Base-by-base conservation (phyloP, 2,888 invertebrate species). In the Ditula angustiorana region DNA sequence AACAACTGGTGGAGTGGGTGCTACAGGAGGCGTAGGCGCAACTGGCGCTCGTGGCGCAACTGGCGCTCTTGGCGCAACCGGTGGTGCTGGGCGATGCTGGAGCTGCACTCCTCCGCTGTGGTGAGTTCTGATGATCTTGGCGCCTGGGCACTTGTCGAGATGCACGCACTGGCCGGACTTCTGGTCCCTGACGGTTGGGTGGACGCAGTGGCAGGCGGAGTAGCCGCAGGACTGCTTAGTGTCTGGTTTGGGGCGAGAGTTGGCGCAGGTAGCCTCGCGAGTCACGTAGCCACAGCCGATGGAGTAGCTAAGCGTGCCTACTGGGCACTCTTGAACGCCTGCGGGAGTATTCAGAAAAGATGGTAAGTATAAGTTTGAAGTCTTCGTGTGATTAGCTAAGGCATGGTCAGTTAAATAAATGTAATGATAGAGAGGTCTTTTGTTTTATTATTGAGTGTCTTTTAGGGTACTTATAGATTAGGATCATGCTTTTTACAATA, bases 171-270 rank as follows among this genome's bases (percentile, higher is more conserved):
- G 61, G 5, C 62, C 59, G 7, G 61, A 57, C 3, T 35, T 30
- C 41, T 58, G 28, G 26, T 69, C 50, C 2, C 69, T 62, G 5
- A 69, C 69, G 4, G 69, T 69, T 1, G 69, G 69, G n/a, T 21
- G 19, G 55, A 46, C 52, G 28, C 69, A 69, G 47, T 69, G 58
- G 60, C 69, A 69, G 16, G 66, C 69, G 1, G 66, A 60, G 35
- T 57, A 69, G 26, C 55, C 66, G 33, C 69, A 68, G 19, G 53
- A 55, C n/a, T 37, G 10, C 2, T 59, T 28, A 2, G 26, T 52
- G 41, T 66, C 60, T 0, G 67, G 62, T 1, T 67, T 52, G 5
- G 67, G 67, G 3, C 57, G 7, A 21, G 41, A 58, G 19, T 63
- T 33, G 0, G 57, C 49, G 41, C 70, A 70, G 7, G 69, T 68